Evolutionary conservation across 2,113 vertebrate species (phyloP), one percentile per base, ranked within the genome.

Genomic region (Ailurus styani): DNA sequence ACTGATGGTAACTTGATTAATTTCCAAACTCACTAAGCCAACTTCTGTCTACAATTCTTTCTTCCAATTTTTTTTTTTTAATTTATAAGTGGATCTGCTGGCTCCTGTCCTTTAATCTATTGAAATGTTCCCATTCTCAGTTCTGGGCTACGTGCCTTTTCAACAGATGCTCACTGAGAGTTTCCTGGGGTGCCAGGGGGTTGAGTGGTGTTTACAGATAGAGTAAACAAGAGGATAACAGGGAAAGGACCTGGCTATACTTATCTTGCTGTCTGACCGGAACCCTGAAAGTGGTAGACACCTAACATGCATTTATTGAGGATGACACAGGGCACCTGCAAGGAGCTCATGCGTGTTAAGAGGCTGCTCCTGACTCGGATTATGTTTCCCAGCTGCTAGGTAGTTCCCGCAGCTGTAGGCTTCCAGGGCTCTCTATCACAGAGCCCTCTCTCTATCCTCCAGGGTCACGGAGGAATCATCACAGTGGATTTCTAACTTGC

Each of bases 91-190:
- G 78, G 66, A 60, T 92, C 62, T 70, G 23, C 89, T 97, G 68
- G 73, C 62, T 90, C 42, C 75, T 91, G 45, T 85, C 45, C 27
- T 62, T 95, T 73, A 52, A 62, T 95, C 87, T 87, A 42, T 64
- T 70, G 95, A 97, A 94, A 93, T 92, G 50, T 79, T 95, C 37
- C 40, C 50, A 72, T 77, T 81, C 34, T 96, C 45, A 79, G 34
- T 81, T 91, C 87, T 90, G 87, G 55, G 57, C 79, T 85, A 7
- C 54, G 27, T 86, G 78, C 84, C 75, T 96, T 93, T 60, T 96
- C 57, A 90, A 96, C 90, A 96, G 87, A 82, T 94, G 64, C 40
- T 98, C 17, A 72, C n/a, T 2, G 14, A 66, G 45, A 27, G 18
- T 62, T 97, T 94, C n/a, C 89, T 27, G 64, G 50, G 50, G 40